Base-by-base conservation (phyloP, 2,797 vertebrate species). In the Apogon hyalosoma region DNA sequence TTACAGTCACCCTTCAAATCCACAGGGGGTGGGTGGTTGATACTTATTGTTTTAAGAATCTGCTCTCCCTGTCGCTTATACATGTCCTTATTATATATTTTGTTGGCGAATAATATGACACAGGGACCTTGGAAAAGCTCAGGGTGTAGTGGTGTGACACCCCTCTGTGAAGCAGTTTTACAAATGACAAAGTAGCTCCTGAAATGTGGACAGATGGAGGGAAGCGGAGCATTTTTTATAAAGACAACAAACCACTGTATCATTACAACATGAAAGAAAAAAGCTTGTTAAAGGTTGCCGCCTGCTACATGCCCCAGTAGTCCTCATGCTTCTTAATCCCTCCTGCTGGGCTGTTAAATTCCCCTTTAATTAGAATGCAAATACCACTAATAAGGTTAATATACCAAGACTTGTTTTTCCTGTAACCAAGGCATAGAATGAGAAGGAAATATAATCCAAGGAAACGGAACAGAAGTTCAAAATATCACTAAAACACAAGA, bases 311-410 rank as follows among this genome's bases (percentile, higher is more conserved):
- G 63, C 69, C 77, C 75, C 68, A 63, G 62, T 33, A 69, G 63
- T 79, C 66, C 73, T 72, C 41, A 7, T 77, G 75, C 71, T 80
- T 61, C 73, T 67, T 89, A 90, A 92, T 92, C 88, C 77, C 75
- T 72, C 81, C 90, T 82, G 74, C 86, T 86, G 83, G 66, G 86
- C 59, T 67, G 75, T 81, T 91, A 84, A 87, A 91, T 90, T 91
- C 83, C 79, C 67, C 81, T 85, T 87, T 92, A 92, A 91, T 91
- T 89, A 85, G 74, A 89, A 90, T 86, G 82, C 83, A 91, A 90
- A 92, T 87, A 88, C 60, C 65, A 79, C 83, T 89, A 92, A 94
- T 89, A 84, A 88, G 89, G 84, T 89, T 91, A 89, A 92, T 87
- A 90, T 80, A 80, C 55, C 71, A 69, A 69, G 69, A 82, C 84